Conservation (phyloP, 2,797 vertebrate genomes). For the Characodon lateralis region DNA sequence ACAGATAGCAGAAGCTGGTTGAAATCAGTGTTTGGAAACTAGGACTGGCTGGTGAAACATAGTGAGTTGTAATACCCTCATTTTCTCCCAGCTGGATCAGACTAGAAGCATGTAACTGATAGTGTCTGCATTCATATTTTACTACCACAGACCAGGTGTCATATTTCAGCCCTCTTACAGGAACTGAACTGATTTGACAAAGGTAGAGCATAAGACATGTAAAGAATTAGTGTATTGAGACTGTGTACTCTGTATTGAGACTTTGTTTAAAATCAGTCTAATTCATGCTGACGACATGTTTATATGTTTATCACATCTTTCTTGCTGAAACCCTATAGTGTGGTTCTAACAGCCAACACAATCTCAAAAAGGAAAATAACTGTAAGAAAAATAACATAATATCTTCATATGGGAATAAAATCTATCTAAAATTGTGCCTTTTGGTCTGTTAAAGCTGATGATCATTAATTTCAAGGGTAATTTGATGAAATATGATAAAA, state of each 20-base stretch:
- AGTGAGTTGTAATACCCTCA: slow-evolving; percentile 74
- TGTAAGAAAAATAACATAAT: not conserved
- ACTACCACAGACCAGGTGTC: slow-evolving; percentile 69
- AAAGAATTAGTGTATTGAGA: slow-evolving; percentile 11
- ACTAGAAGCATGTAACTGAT: slow-evolving; percentile 74
- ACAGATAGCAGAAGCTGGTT: slow-evolving; percentile 66
- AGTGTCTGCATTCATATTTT: slow-evolving; percentile 79
- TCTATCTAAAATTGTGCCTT: not conserved
- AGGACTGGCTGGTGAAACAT: slow-evolving; percentile 70
- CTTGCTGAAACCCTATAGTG: not conserved
- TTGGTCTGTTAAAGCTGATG: not conserved
- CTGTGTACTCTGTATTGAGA: not conserved
- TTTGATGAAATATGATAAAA: not conserved
- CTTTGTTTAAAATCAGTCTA: not conserved
- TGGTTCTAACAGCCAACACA: not conserved
- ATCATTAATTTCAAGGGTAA: not conserved
- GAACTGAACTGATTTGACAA: slow-evolving; percentile 74
- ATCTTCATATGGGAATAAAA: not conserved
- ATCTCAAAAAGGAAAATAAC: not conserved
- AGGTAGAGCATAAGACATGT: slow-evolving; percentile 22
- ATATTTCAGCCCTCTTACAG: slow-evolving; percentile 68
- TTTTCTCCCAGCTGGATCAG: slow-evolving; percentile 72
- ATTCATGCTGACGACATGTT: not conserved
- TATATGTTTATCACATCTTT: not conserved
- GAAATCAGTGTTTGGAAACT: slow-evolving; percentile 79